Evolutionary conservation across 35 echinoderm and acorn worm species (phyloP), one percentile per base, ranked within the genome.

Genomic region (Ophiothrix spiculata): DNA sequence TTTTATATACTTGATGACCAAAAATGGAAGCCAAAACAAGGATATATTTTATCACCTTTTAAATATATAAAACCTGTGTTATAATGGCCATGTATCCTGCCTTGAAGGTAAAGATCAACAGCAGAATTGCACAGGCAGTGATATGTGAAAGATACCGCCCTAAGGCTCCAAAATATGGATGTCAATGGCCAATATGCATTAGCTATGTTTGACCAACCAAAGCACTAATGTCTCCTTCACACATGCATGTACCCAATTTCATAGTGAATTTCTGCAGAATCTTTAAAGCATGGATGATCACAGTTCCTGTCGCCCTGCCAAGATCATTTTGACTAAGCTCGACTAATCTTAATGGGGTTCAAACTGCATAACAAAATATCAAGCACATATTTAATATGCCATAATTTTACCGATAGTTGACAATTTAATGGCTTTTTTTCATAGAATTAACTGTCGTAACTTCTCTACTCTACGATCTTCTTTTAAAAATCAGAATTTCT

Each of bases 161-260:
- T n/a, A 25, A 15, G 60, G 60, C 16, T 28, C 2, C 16, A 69
- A 69, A 69, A 69, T 69, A 69, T 69, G 60, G 60, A 69, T 69
- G 60, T 69, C 60, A 69, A 69, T n/a, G 60, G 60, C 60, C 60
- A 69, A 69, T 69, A 69, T n/a, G 25, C 60, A 69, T 69, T 69
- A 69, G 23, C 6, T 28, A 69, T 69, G 60, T 69, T 69, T 69
- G 60, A 69, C 60, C 60, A 69, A n/a, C 17, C 60, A 15, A 28
- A 12, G 60, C 60, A 69, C 60, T 25, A 15, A 69, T 49, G 42
- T 12, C 29, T n/a, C 25, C 1, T 15, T 69, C 16, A 69, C 60
- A 69, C 60, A 25, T 69, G 29, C 60, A 69, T 25, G 1, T 69
- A 69, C 60, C 60, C 60, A 15, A 28, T n/a, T 69, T 69, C 60